Evolutionary conservation across 1,140 invertebrate species (phyloP).

Genomic region (silkworm (Bombyx mori)): DNA sequence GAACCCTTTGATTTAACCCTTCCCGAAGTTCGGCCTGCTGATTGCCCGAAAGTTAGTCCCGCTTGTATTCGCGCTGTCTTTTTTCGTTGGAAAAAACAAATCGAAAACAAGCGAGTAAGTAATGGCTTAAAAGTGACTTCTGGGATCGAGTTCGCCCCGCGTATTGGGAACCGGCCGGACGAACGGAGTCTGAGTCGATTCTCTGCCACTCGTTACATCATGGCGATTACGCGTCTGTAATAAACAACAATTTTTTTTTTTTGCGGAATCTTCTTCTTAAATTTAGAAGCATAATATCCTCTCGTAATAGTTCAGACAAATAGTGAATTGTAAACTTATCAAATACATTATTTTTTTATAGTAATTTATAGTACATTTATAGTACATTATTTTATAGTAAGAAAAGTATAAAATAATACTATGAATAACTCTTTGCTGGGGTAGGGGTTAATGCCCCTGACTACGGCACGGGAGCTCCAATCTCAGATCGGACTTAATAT

Average conservation of each 20-base stretch:
- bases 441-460: too few relatives aligned
- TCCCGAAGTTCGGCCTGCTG: slow-evolving; percentile 61
- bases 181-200: slow-evolving; percentile 7
- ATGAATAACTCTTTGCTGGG: too few relatives aligned
- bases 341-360: too few relatives aligned
- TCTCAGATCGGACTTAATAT: too few relatives aligned
- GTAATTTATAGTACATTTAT: too few relatives aligned
- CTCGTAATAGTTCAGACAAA: too few relatives aligned
- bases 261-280: too few relatives aligned
- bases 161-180: slow-evolving; percentile 10
- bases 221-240: slow-evolving; percentile 12
- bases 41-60: slow-evolving; percentile 66
- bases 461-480: too few relatives aligned
- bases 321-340: too few relatives aligned
- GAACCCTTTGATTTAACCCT: slow-evolving; percentile 70
- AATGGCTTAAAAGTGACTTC: slow-evolving; percentile 62
- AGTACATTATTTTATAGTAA: too few relatives aligned
- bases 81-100: slow-evolving; percentile 61
- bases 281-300: too few relatives aligned
- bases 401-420: too few relatives aligned
- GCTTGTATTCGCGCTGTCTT: slow-evolving; percentile 52
- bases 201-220: slow-evolving; percentile 11
- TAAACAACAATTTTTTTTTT: not conserved
- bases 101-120: slow-evolving; percentile 60
- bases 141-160: slow-evolving; percentile 19